Evolutionary conservation across 2,113 vertebrate species (phyloP).

Genomic region (Zosterops pallidus): DNA sequence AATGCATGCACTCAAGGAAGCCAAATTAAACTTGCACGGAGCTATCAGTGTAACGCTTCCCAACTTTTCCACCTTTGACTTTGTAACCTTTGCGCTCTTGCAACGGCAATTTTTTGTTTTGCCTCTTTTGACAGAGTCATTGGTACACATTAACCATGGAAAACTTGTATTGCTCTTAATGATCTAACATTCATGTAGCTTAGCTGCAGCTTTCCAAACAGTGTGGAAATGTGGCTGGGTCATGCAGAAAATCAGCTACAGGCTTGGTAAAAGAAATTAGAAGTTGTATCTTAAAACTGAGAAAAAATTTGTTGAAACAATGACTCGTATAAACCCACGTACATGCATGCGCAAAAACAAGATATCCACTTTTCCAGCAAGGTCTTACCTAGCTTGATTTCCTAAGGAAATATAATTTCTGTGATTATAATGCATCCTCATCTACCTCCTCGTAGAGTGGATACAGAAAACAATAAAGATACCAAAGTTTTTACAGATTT

Average conservation of each 20-base stretch:
- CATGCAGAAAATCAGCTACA: not conserved
- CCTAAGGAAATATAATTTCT: not conserved
- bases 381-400: not conserved
- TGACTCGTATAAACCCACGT: not conserved
- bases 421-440: not conserved
- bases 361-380: not conserved
- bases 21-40: conserved; percentile 54
- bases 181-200: not conserved
- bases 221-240: not conserved
- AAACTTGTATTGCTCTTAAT: not conserved
- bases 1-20: conserved; percentile 32
- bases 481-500: not conserved
- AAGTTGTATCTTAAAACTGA: not conserved
- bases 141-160: not conserved
- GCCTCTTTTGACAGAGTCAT: not conserved
- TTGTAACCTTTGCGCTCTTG: not conserved
- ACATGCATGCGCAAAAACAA: not conserved
- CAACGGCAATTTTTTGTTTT: conserved; percentile 10
- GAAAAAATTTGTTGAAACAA: not conserved
- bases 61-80: not conserved
- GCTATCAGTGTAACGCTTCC: not conserved
- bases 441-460: not conserved
- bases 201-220: not conserved
- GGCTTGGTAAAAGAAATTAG: not conserved
- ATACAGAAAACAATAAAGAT: not conserved